Evolutionary conservation across 2,888 invertebrate species (phyloP), one percentile per base, ranked within the genome.

Genomic region (Chydorus sphaericus): DNA sequence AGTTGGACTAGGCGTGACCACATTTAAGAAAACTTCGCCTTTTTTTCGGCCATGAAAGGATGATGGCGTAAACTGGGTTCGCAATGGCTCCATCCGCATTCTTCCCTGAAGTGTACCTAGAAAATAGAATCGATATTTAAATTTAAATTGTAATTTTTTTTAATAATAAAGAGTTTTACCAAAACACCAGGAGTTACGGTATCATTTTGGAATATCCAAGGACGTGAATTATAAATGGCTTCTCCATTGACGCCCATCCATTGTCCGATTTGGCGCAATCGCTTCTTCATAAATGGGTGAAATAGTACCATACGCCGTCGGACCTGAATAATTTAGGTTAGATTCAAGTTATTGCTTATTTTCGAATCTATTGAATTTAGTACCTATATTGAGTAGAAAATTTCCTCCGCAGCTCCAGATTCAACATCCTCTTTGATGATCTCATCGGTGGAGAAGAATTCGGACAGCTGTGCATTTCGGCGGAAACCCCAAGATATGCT

Each of bases 201-300:
- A 65, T 90, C 92, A 65, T 90, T 91, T 70, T 92, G 92, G 57
- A 75, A 71, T 1, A 66, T 68, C 90, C 91, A 93, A 0, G 92
- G 89, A 5, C 72, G 75, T 1, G 80, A 79, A 4, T 71, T 73
- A 65, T 90, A 93, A 62, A 93, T 87, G 0, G 88, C 89, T 66
- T 89, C 86, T 0, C 91, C 92, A 64, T 92, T 93, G n/a, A 79
- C 70, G 2, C 70, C 65, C 14, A 94, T 71, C 93, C 93, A 93
- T 11, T 65, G 54, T 2, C 93, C 93, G 62, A 93, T 75, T 61
- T 80, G 76, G 11, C 78, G 69, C 0, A 93, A 72, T 48, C 92
- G 77, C 66, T 93, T 93, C 90, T 72, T 91, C 83, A 70, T 83
- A 91, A 65, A 93, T 83, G 0, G 88, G 85, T 4, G 77, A 69